Evolutionary conservation across 2,797 vertebrate genomes (phyloP), one percentile per base, ranked within the genome.

Genomic region (Typhlichthys eigenmanni): DNA sequence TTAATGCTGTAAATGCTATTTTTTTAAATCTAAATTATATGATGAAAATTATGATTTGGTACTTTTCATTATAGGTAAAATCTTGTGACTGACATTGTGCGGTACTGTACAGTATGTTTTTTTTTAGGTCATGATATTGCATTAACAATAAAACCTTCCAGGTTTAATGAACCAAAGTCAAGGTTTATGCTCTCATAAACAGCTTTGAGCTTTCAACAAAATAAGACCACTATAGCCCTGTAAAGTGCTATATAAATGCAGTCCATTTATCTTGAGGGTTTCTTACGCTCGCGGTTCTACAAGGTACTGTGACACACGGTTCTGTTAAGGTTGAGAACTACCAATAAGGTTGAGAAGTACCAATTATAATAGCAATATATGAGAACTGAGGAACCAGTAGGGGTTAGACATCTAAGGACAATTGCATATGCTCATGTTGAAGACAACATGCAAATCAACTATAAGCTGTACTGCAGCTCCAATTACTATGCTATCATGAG

Each of bases 61-160:
- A 16, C 47, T 13, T 38, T 55, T 32, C 14, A 29, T 13, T 3
- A 0, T 9, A 11, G 24, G 14, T 1, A 34, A 24, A 14, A 38
- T 43, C 19, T 60, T 11, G 24, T 55, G 34, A 51, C 19, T 12
- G 9, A 9, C 10, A 29, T n/a, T 29, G 50, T 13, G 32, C 12
- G 19, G 12, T 46, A n/a, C 19, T 49, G 12, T 34, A 7, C 8
- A 4, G 34, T 45, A 38, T 50, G 17, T 48, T 51, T 54, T 2
- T 0, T 53, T 59, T 46, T 17, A 53, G 2, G 45, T 43, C 14
- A 24, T 56, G 5, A 43, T 5, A 38, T 13, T n/a, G 24, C 55
- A 63, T 16, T 55, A 58, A 13, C 45, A 13, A 58, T 29, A 64
- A n/a, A 24, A 13, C 46, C 16, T 24, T 52, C 64, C 2, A 60